Percentiles rank a stretch among this genome's conserved stretches.
These are phyloP conservation scores for Scaptomyza caliginosa DNA, from an alignment of 2,888 invertebrate species.

Conservation along the genomic window DNA sequence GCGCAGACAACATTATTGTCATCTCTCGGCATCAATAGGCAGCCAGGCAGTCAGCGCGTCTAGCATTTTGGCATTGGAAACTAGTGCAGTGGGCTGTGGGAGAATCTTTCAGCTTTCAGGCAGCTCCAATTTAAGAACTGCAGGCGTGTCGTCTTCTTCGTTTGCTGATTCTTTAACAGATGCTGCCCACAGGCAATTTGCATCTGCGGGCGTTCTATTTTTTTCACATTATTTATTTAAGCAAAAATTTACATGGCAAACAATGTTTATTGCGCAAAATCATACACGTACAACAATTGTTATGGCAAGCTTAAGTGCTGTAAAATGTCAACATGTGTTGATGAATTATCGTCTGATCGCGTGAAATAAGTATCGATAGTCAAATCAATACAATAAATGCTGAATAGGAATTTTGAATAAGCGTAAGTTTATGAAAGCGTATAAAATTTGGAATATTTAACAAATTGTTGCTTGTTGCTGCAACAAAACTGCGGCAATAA, in stretches of 20 bases:
- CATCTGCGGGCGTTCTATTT: conserved; percentile 29
- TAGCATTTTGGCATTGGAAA: conserved; percentile 25
- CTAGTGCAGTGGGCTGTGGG: conserved; percentile 50
- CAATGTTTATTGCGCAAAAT: conserved; percentile 21
- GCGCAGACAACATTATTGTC: conserved; percentile 58
- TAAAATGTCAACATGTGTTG: not conserved
- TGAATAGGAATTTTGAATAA: not conserved
- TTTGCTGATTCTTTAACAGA: not conserved
- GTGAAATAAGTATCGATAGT: not conserved
- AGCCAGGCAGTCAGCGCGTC: conserved; percentile 9
- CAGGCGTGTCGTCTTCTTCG: not conserved
- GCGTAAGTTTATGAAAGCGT: conserved; percentile 48
- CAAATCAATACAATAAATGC: not conserved
- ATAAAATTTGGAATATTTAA: conserved; percentile 46
- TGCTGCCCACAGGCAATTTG: conserved; percentile 49
- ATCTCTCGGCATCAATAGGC: conserved; percentile 42
- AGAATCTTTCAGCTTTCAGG: conserved; percentile 35
- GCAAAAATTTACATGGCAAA: conserved; percentile 27
- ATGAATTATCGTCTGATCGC: not conserved
- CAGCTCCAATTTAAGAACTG: conserved; percentile 35
- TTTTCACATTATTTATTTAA: conserved; percentile 33
- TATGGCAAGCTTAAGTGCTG: conserved; percentile 15
- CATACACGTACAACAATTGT: not conserved
- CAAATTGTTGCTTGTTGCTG: conserved; percentile 36
- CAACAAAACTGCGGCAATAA: conserved; percentile 37